Evolutionary conservation across 2,797 vertebrate species (phyloP), one percentile per base, ranked within the genome.

Genomic region (Pangasius krempfi): DNA sequence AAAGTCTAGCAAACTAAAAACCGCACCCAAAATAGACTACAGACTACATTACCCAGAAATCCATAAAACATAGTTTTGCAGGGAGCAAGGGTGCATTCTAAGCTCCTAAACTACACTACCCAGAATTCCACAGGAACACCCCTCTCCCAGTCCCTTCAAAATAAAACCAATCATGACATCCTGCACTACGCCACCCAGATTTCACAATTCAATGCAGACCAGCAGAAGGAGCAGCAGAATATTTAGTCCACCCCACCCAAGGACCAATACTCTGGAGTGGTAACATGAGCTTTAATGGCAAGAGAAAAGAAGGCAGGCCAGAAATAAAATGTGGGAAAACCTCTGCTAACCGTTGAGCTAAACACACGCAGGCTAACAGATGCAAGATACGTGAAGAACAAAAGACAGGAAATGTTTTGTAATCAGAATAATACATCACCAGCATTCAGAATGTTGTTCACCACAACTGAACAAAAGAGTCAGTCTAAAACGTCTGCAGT

Each of bases 381-480:
- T 50, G 76, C 84, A 87, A 12, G 85, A 85, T 62, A 84, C 22
- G 47, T 83, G 33, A 60, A 90, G n/a, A 88, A 90, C 78, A 87
- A 90, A 88, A 83, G 27, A 87, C 89, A 88, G 89, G 89, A 92
- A 92, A 88, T 86, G 85, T 88, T 56, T 89, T 90, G 85, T 89
- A 79, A 87, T 90, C 76, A 33, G 37, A 84, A 25, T 56, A 80
- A 47, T 84, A n/a, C 90, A 27, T 75, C 85, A 64, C 25, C 47
- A 25, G 83, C 52, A 40, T 78, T 68, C 14, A 80, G 4, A 72
- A 52, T 33, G 47, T 73, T 83, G 81, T 76, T 56, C 72, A 84
- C 66, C 78, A 75, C 78, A 82, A 22, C 4, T 20, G 27, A 81
- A 83, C 66, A 60, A 81, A 81, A 83, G 20, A 86, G 27, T 44